Conservation (phyloP, 2,113 vertebrate species). For the Girardinichthys multiradiatus region DNA sequence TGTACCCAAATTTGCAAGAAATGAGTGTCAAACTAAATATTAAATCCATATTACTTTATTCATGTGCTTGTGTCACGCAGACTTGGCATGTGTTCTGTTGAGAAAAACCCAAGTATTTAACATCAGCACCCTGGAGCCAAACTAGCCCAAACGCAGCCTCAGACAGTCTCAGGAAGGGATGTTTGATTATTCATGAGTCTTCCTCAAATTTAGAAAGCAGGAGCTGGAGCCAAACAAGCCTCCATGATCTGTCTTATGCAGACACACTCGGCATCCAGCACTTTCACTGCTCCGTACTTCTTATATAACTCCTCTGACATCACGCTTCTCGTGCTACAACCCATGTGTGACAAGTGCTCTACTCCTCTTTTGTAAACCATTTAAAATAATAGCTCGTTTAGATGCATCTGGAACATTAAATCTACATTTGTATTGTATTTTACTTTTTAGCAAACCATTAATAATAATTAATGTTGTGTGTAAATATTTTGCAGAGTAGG, state of each 20-base stretch:
- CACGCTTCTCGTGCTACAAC: conserved; percentile 66
- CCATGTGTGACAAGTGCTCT: conserved; percentile 69
- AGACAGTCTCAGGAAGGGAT: conserved; percentile 37
- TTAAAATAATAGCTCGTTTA: conserved; percentile 3
- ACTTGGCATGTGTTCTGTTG: conserved; percentile 49
- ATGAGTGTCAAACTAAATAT: conserved; percentile 52
- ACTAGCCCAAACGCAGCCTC: conserved; percentile 26
- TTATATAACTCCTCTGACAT: conserved; percentile 79
- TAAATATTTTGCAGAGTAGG: not conserved
- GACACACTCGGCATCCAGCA: conserved; percentile 62
- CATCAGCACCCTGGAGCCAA: conserved; percentile 21
- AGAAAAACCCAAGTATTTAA: conserved; percentile 40
- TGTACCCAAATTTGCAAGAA: conserved; percentile 10
- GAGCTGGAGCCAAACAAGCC: conserved; percentile 44
- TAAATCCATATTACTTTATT: conserved; percentile 58
- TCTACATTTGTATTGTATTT: not conserved
- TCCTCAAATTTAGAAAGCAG: conserved; percentile 51
- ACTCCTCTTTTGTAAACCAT: conserved; percentile 24
- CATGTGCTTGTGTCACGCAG: conserved; percentile 59
- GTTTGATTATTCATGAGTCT: conserved; percentile 65
- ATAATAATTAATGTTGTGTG: not conserved
- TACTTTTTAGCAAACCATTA: not conserved
- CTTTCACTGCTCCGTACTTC: conserved; percentile 67
- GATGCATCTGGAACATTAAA: not conserved
- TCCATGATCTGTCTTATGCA: conserved; percentile 54